Evolutionary conservation across 2,113 vertebrate genomes (phyloP).

Genomic region (Stictonetta naevosa): DNA sequence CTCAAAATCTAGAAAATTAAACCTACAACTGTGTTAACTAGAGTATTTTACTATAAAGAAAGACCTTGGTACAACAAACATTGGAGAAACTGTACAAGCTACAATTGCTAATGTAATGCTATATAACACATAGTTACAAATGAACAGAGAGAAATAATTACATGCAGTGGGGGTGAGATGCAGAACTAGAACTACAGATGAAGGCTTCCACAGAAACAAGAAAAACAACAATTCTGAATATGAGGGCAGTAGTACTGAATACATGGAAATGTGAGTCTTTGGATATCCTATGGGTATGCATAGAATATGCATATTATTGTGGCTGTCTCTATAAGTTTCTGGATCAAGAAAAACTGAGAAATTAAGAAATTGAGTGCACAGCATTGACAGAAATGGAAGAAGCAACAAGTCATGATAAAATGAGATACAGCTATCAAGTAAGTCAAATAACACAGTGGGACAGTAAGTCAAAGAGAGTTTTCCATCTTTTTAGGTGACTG

Average conservation of each 20-base stretch:
- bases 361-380: background rate
- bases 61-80: background rate
- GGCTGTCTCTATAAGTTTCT: background rate
- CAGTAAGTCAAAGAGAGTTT: background rate
- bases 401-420: background rate
- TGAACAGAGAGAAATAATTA: background rate
- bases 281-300: background rate
- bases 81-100: background rate
- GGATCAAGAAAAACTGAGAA: background rate
- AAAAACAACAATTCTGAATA: background rate
- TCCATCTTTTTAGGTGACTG: background rate
- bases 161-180: background rate
- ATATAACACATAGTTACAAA: background rate
- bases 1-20: background rate
- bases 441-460: background rate
- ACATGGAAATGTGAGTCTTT: background rate
- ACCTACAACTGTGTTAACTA: background rate
- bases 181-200: background rate
- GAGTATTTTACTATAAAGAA: background rate
- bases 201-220: background rate
- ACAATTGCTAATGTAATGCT: background rate
- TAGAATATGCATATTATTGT: background rate
- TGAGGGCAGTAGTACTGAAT: background rate
- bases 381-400: background rate
- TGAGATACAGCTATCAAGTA: background rate